Base-by-base conservation (phyloP, 2,113 vertebrate species). In the Ancistrus triradiatus region DNA sequence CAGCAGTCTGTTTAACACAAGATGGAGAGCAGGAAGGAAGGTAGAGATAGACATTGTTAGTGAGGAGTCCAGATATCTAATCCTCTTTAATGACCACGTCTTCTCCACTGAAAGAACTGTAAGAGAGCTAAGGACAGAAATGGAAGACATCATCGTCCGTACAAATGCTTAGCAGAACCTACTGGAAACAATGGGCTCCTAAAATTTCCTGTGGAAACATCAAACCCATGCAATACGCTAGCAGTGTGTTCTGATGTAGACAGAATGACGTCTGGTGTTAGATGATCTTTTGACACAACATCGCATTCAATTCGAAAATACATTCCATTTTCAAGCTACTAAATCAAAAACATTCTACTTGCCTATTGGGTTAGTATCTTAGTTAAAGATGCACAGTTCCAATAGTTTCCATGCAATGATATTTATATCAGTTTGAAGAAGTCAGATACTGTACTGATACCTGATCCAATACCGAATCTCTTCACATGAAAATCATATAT, bases 91-190 rank as follows among this genome's bases (percentile, higher is more conserved):
- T 38, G 2, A 8, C 7, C 14, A 42, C n/a, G 13, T 25, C 27
- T 40, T 33, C 19, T 44, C 63, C 52, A 49, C 15, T 59, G 53
- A 58, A 40, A 66, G 43, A 69, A 74, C 75, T 76, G 73, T 61
- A 72, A 73, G 63, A 65, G 43, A 65, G 43, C 22, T 49, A 22
- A 57, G 24, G 10, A 66, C 55, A 68, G 53, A 73, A 47, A 72
- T 37, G 56, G 10, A 71, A 58, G 24, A 51, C 59, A 24, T 65
- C 21, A 22, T 72, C 60, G 70, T 46, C 61, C 52, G 51, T 74
- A 79, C 73, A 74, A 75, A 35, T 47, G n/a, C n/a, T n/a, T n/a
- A n/a, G 33, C 51, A 62, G 59, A 49, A 84, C 77, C 81, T 86
- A 66, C 42, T 73, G 66, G 70, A 74, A 72, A 72, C 76, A 79